Base-by-base conservation (phyloP, 1,140 invertebrate genomes). In the Neotoxoptera formosana region DNA sequence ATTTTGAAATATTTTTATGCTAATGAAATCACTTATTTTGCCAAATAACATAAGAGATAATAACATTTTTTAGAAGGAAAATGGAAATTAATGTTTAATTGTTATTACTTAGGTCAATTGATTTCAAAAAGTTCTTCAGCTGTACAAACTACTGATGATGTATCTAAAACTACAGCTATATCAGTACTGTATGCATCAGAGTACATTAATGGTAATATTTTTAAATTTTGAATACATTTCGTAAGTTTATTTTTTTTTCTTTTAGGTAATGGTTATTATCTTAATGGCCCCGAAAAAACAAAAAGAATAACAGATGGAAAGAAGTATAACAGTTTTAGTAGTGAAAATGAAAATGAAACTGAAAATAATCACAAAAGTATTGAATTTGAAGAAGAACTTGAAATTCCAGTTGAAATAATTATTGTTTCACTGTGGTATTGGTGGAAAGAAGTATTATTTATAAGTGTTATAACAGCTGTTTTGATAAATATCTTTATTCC, bases 371-470 rank as follows among this genome's bases (percentile, higher is more conserved):
- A 51, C 23, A 21, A 83, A 53, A 92, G 30, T 84, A 56, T 93
- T 21, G 45, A 84, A 51, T 86, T 56, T 56, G 76, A 84, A 45
- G 90, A 81, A n/a, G 88, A 88, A 45, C 83, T 89, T 67, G 94
- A 96, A 94, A 96, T 95, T 41, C 95, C 96, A 47, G 95, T 96
- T 6, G 96, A 96, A 95, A 95, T 96, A 45, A 96, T 97, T 36
- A 96, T 96, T 81, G 96, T 96, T 53, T 97, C 97, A 0, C 94
- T 98, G 0, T 98, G 97, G 97, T 97, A 96, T 95, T 98, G 97
- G 96, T 98, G 98, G 97, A 97, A 97, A 95, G 97, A 98, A 96
- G 96, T 98, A 90, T 94, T 96, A 11, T 95, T 96, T 1, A 97
- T 97, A 92, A 97, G 96, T n/a, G 94, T 98, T 67, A 95, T 96